These are phyloP conservation scores for Patiria miniata DNA, from an alignment of 35 echinoderm and acorn worm genomes.

Conservation along the genomic window DNA sequence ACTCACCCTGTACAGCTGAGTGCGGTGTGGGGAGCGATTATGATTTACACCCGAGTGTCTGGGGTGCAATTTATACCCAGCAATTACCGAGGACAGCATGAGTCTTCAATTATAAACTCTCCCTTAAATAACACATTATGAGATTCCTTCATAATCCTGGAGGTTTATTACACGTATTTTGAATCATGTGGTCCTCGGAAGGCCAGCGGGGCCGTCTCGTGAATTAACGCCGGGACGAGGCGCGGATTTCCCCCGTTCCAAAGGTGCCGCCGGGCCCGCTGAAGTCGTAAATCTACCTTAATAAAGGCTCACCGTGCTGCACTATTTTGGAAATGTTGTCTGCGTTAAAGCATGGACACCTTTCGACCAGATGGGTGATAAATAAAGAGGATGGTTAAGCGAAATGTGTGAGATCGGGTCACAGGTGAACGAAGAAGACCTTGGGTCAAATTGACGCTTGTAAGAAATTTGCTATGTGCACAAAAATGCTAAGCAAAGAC, in stretches of 20 bases:
- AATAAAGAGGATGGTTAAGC: neutral
- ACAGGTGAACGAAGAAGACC: neutral
- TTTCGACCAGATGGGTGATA: conserved; percentile 26
- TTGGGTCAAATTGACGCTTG: neutral
- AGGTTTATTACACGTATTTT: neutral
- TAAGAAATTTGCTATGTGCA: neutral
- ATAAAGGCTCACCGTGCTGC: neutral
- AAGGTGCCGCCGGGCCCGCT: neutral
- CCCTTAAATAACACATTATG: neutral
- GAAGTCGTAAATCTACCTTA: neutral
- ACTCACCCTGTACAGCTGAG: no score
- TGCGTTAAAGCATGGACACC: neutral
- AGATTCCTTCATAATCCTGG: neutral
- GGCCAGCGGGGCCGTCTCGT: neutral
- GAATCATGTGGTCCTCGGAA: neutral
- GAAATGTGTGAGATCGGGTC: neutral
- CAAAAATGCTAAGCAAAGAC: neutral
- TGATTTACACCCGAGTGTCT: neutral
- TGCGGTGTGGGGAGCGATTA: neutral
- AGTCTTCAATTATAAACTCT: neutral
- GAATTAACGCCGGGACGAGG: neutral
- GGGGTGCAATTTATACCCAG: neutral
- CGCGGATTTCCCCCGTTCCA: neutral
- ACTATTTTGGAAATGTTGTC: neutral
- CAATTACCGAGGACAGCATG: neutral